Evolutionary conservation across 2,888 invertebrate genomes (phyloP).

Genomic region (Sussaba pulchella): DNA sequence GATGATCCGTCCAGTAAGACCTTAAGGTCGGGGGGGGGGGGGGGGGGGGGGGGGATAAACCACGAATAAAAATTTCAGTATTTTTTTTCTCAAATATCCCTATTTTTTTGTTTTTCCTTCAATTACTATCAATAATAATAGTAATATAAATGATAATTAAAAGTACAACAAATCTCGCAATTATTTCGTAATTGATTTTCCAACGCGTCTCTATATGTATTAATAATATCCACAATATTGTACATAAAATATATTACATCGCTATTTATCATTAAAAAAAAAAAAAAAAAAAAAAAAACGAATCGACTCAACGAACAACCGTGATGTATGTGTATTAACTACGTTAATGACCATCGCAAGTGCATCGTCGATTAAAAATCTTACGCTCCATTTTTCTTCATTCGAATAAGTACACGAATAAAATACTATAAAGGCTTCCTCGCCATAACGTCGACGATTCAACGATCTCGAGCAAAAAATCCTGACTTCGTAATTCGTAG

Average conservation of each 20-base stretch:
- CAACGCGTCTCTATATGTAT: slow-evolving; percentile 71
- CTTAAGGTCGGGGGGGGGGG: no score
- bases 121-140: slow-evolving; percentile 23
- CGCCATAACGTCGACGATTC: slow-evolving; percentile 42
- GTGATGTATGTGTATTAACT: slow-evolving; percentile 48
- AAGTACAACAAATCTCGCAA: slow-evolving; percentile 27
- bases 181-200: slow-evolving; percentile 40
- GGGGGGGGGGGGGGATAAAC: not conserved
- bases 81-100: slow-evolving; percentile 5
- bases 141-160: slow-evolving; percentile 14
- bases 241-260: slow-evolving; percentile 82
- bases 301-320: slow-evolving; percentile 59
- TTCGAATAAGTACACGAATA: slow-evolving; percentile 44
- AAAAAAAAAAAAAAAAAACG: slow-evolving; percentile 5
- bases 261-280: slow-evolving; percentile 70
- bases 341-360: slow-evolving; percentile 52
- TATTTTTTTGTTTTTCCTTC: slow-evolving; percentile 20
- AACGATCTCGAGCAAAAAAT: slow-evolving; percentile 30
- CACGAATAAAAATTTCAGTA: not conserved
- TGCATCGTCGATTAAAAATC: slow-evolving; percentile 43
- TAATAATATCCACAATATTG: slow-evolving; percentile 80
- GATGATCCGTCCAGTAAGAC: no score
- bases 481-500: slow-evolving; percentile 5
- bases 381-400: slow-evolving; percentile 27
- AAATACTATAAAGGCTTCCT: slow-evolving; percentile 46